A percentile compares a stretch with the other conserved stretches of the same genome.
Evolutionary conservation across 2,888 invertebrate genomes (phyloP).

Genomic region (Eilema depressum): DNA sequence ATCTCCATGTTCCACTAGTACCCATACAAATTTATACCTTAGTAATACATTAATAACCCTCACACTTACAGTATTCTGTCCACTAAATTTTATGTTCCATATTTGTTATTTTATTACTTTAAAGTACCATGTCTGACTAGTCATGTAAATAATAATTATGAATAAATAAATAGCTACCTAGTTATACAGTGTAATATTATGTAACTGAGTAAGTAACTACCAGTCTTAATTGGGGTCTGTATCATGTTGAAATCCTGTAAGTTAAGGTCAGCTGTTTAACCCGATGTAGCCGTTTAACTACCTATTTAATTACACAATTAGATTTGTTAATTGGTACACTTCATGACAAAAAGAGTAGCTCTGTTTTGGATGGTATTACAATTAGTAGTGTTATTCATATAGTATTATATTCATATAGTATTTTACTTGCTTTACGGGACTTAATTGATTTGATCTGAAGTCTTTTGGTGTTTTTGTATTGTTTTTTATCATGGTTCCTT

Average conservation of each 20-base stretch:
- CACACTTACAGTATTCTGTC: slow-evolving; percentile 44
- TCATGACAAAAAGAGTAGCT: slow-evolving; percentile 33
- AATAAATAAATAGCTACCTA: slow-evolving; percentile 39
- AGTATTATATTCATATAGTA: neutral
- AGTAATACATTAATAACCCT: slow-evolving; percentile 12
- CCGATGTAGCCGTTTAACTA: slow-evolving; percentile 41
- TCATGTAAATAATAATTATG: slow-evolving; percentile 55
- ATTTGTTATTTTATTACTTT: slow-evolving; percentile 28
- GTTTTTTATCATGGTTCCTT: slow-evolving; percentile 30
- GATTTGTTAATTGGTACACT: slow-evolving; percentile 36
- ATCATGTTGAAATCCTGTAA: slow-evolving; percentile 39
- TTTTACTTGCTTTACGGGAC: neutral
- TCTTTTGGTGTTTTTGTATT: slow-evolving; percentile 43
- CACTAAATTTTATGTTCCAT: slow-evolving; percentile 37
- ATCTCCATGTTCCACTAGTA: neutral
- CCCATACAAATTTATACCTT: slow-evolving; percentile 16
- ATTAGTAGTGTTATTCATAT: neutral
- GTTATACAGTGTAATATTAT: slow-evolving; percentile 45
- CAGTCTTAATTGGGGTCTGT: slow-evolving; percentile 40
- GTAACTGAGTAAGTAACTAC: slow-evolving; percentile 36
- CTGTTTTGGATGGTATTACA: neutral
- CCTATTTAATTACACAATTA: slow-evolving; percentile 48
- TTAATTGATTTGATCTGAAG: slow-evolving; percentile 21
- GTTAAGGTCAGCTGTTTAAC: slow-evolving; percentile 46
- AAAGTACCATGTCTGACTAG: slow-evolving; percentile 59